Base-by-base conservation (phyloP, 2,888 invertebrate species). In the Nomada hirtipes region DNA sequence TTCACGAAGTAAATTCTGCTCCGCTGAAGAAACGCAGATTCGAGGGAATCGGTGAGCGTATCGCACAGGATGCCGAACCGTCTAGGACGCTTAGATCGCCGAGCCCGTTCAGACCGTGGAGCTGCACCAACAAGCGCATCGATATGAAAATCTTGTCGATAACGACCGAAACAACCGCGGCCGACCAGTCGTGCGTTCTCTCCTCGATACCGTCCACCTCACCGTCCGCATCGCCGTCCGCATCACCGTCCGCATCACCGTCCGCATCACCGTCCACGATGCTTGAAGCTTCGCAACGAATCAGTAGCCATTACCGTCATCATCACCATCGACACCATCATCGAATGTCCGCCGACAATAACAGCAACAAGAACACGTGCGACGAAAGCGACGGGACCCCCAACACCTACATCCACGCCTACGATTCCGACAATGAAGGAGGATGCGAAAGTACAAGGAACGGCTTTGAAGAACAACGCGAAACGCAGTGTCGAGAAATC, bases 101-200 rank as follows among this genome's bases (percentile, higher is more conserved):
- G 1, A 92, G 92, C 77, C 96, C 94, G 2, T 97, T 96, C 92
- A 94, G 96, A 84, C 96, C 96, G 9, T 97, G 97, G 97, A 96
- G 96, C 79, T 87, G 86, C 60, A 82, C 82, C 70, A 59, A 44
- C 47, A 87, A 88, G 42, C 77, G 53, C 42, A 71, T 79, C n/a
- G 89, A 90, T 20, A 53, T 67, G 7, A 89, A 88, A 23, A 52
- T 42, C 7, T 72, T 73, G 0, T 4, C 55, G 42, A 20, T 44
- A 2, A 42, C 18, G 10, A 53, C 23, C 18, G 55, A 71, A 2
- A 74, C 9, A 2, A 26, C 18, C n/a, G 2, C 4, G 9, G 7
- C 1, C 2, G 29, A 20, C 4, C 47, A 47, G 7, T 18, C 73
- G n/a, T 15, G 9, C 11, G 52, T 18, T 4, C 61, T 63, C 15